Base-by-base conservation (phyloP, 2,113 vertebrate genomes). In the Lynx canadensis region DNA sequence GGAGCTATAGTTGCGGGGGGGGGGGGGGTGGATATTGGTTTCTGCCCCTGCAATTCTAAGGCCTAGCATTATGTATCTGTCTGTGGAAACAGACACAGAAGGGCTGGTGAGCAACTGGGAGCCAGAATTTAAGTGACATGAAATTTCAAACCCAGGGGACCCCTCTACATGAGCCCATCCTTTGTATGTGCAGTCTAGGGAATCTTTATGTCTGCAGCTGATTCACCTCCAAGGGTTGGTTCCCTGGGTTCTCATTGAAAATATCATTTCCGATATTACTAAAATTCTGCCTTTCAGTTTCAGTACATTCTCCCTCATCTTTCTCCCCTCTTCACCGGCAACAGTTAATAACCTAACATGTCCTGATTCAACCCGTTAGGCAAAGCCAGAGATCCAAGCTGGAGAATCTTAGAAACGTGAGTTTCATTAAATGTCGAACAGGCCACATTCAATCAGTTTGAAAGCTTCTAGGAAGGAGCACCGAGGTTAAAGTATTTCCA, bases 11-110 rank as follows among this genome's bases (percentile, higher is more conserved):
- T 98, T 97, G 89, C 96, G 97, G 86, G 18, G 97, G 97, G 98
- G 97, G 97, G 82, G 74, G 45, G 18, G 97, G 97, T 98, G 97
- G 97, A 98, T 91, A 89, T 96, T 97, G 95, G 96, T 98, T 97
- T 97, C 95, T 94, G 89, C 91, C 69, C 86, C 91, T 97, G 98
- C 95, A 95, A 80, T 98, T 98, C 92, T 95, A 60, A 97, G 96
- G 93, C 60, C 88, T 73, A 95, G 31, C 89, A 86, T 97, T 95
- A 71, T 94, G 31, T 94, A 80, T 7, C 4, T 23, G 14, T 48
- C 55, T 33, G 3, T 73, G 31, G n/a, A 45, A 86, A 76, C 25
- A 23, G 23, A 69, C 73, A 79, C 29, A 27, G 71, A 78, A 52
- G 31, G 18, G 8, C 41, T 65, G 25, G 71, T 19, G 3, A 63